These are phyloP conservation scores for Megaceryle alcyon DNA, from an alignment of 2,797 vertebrate genomes.

Conservation along the genomic window DNA sequence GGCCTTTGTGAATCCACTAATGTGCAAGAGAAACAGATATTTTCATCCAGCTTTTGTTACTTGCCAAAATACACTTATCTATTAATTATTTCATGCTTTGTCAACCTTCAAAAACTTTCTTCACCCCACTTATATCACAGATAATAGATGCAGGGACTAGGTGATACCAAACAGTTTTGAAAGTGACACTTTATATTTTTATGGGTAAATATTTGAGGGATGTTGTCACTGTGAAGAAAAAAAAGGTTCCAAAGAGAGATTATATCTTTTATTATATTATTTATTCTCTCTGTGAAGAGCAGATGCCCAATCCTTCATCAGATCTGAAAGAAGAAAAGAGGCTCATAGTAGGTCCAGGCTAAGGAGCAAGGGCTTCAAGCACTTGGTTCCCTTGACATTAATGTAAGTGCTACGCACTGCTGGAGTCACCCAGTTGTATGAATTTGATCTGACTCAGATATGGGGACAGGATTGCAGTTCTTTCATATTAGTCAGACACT, in stretches of 20 bases:
- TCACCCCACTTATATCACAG: background rate
- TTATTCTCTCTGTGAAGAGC: background rate
- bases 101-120: background rate
- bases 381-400: background rate
- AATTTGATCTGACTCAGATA: background rate
- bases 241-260: background rate
- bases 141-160: background rate
- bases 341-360: background rate
- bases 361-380: background rate
- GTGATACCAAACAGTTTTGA: background rate
- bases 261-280: background rate
- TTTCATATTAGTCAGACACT: background rate
- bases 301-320: background rate
- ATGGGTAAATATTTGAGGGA: background rate
- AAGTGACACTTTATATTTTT: background rate
- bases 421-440: background rate
- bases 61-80: background rate
- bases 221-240: background rate
- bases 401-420: background rate
- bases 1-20: background rate
- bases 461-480: background rate
- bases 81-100: background rate
- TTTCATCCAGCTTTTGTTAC: background rate
- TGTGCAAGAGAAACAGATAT: background rate
- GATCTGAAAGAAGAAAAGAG: background rate